These are phyloP conservation scores for Fabriciana adippe DNA, from an alignment of 2,888 invertebrate species.

Conservation along the genomic window DNA sequence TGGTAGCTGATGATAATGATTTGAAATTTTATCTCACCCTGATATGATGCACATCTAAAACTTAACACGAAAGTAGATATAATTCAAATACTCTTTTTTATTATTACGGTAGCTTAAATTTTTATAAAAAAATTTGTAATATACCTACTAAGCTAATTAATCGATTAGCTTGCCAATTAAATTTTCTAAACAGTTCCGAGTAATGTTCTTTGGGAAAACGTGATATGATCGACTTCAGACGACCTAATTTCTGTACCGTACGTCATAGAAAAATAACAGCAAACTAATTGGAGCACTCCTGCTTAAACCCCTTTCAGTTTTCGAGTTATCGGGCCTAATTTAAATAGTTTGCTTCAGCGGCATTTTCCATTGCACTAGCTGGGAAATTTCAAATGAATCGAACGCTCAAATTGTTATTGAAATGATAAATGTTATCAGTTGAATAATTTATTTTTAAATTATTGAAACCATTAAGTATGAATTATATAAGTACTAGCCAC, in stretches of 20 bases:
- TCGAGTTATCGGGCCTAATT: conserved; percentile 78
- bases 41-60: too few species aligned
- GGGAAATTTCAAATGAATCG: conserved; percentile 58
- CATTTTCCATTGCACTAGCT: conserved; percentile 63
- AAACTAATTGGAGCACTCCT: conserved; percentile 78
- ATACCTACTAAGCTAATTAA: background rate
- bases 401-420: conserved; percentile 47
- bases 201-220: conserved; percentile 40
- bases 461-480: conserved; percentile 1
- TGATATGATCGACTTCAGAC: conserved; percentile 54
- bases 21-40: too few species aligned
- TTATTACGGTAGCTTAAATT: too few species aligned
- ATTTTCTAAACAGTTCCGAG: conserved; percentile 21
- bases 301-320: conserved; percentile 76
- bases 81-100: too few species aligned
- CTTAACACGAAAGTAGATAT: too few species aligned
- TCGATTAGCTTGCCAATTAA: background rate
- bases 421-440: conserved; percentile 35
- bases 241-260: conserved; percentile 65
- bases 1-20: too few species aligned
- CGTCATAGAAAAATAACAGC: conserved; percentile 80
- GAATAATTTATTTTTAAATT: conserved; percentile 13
- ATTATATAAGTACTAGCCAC: conserved; percentile 7
- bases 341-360: conserved; percentile 75
- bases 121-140: background rate